These are phyloP conservation scores for Oryzias melastigma DNA, from an alignment of 2,113 vertebrate species.

Conservation along the genomic window DNA sequence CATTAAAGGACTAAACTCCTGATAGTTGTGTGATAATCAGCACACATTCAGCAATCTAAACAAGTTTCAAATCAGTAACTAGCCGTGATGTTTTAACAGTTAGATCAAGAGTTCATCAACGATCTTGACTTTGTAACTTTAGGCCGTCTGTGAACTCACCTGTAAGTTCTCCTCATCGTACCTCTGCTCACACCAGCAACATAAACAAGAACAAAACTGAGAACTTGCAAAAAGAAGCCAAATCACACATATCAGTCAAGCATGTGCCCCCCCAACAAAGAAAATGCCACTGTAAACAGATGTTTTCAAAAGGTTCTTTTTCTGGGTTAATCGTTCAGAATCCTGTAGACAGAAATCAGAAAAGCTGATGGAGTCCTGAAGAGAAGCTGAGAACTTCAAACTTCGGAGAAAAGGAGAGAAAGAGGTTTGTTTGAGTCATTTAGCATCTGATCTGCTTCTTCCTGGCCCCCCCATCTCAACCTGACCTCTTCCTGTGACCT, in stretches of 20 bases:
- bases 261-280: constrained; percentile 45
- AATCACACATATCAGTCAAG: constrained; percentile 45
- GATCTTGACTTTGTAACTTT: too few relatives aligned
- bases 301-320: constrained; percentile 34
- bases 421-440: constrained; percentile 20
- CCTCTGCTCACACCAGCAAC: constrained; percentile 49
- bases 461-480: neutral
- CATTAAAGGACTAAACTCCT: too few relatives aligned
- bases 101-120: too few relatives aligned
- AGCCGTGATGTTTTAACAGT: too few relatives aligned
- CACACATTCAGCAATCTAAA: too few relatives aligned
- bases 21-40: too few relatives aligned
- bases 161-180: too few relatives aligned
- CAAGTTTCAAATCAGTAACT: too few relatives aligned
- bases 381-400: constrained; percentile 34
- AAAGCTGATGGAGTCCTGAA: constrained; percentile 24
- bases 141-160: too few relatives aligned
- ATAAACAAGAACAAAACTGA: constrained; percentile 38
- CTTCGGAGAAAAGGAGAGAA: constrained; percentile 19
- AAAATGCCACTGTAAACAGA: constrained; percentile 52
- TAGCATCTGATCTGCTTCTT: constrained; percentile 13
- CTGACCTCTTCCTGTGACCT: constrained; percentile 26
- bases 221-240: constrained; percentile 2
- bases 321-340: constrained; percentile 3
- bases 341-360: constrained; percentile 55